Percentiles rank a stretch among this genome's conserved stretches.
These are phyloP conservation scores for Mamestra brassicae DNA, from an alignment of 2,888 invertebrate species.

Conservation along the genomic window DNA sequence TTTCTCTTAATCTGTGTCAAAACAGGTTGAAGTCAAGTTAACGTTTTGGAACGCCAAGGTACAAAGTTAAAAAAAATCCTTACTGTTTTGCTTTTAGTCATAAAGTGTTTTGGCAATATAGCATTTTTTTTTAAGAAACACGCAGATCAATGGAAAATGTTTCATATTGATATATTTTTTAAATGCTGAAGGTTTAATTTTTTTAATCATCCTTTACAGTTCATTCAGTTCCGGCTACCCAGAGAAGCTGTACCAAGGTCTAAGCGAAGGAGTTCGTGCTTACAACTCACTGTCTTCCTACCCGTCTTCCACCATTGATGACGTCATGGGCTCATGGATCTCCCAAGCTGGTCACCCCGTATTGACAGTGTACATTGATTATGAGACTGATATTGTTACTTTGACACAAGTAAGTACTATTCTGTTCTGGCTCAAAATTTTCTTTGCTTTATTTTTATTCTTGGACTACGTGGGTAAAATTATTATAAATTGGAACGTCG, in stretches of 20 bases:
- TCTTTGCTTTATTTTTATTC: background rate
- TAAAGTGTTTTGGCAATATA: too few relatives aligned
- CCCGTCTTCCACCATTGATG: constrained; percentile 71
- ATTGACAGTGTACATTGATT: constrained; percentile 80
- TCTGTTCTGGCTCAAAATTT: background rate
- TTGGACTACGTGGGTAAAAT: background rate
- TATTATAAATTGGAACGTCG: too few relatives aligned
- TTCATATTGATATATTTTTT: too few relatives aligned
- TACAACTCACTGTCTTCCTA: constrained; percentile 75
- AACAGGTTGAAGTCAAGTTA: too few relatives aligned
- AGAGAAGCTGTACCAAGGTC: constrained; percentile 84
- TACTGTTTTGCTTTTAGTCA: too few relatives aligned
- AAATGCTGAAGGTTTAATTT: background rate
- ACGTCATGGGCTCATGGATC: constrained; percentile 85
- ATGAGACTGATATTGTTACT: constrained; percentile 74
- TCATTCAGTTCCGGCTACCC: constrained; percentile 87
- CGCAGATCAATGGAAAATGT: too few relatives aligned
- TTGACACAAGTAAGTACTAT: constrained; percentile 79
- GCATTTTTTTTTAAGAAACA: too few relatives aligned
- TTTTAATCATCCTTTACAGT: constrained; percentile 67
- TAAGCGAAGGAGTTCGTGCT: constrained; percentile 79
- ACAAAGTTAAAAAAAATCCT: too few relatives aligned
- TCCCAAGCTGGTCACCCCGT: constrained; percentile 84
- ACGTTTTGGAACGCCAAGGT: too few relatives aligned
- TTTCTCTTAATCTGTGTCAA: too few relatives aligned